Base-by-base conservation (phyloP, 1,140 invertebrate genomes). In the Micrasema minimum region DNA sequence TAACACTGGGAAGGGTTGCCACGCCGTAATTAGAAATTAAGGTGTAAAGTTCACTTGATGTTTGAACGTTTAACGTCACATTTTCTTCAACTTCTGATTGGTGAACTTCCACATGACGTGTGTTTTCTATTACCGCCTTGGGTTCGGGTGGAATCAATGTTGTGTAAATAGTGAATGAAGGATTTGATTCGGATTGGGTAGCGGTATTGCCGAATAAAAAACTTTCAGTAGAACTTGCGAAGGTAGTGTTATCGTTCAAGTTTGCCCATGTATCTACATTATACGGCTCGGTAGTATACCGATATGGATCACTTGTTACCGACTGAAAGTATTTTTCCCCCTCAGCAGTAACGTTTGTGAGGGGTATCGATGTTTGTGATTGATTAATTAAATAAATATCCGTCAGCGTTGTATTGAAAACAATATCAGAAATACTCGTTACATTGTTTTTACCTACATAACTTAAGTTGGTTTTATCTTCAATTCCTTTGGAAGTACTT, bases 211-310 rank as follows among this genome's bases (percentile, higher is more conserved):
- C 37, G 18, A 59, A 38, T 59, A 41, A 41, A 59, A 59, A 38
- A 20, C 35, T 22, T 59, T 59, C 55, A 22, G 2, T 22, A 35
- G 55, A 22, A 22, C 31, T 22, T 23, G n/a, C 37, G 55, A 20
- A 41, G 16, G 37, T 59, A 38, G 2, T 22, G 18, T 43, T 59
- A 43, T 20, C 37, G 14, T 23, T 7, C 14, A 59, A 59, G 37
- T 59, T 59, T 12, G 55, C 2, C 55, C 9, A 38, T 38, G 55
- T 59, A 59, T 59, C 55, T 59, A 59, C 37, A 59, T 59, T 59
- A 43, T 59, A 22, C 37, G 16, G 37, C 55, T 22, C 37, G 16
- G 55, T 59, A 18, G 55, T 41, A 59, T 38, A 18, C 55, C 38
- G 55, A 59, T 59, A 23, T 14, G 35, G 35, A 59, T 59, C 55